Evolutionary conservation across 2,113 vertebrate species (phyloP).

Genomic region (Melanerpes formicivorus): DNA sequence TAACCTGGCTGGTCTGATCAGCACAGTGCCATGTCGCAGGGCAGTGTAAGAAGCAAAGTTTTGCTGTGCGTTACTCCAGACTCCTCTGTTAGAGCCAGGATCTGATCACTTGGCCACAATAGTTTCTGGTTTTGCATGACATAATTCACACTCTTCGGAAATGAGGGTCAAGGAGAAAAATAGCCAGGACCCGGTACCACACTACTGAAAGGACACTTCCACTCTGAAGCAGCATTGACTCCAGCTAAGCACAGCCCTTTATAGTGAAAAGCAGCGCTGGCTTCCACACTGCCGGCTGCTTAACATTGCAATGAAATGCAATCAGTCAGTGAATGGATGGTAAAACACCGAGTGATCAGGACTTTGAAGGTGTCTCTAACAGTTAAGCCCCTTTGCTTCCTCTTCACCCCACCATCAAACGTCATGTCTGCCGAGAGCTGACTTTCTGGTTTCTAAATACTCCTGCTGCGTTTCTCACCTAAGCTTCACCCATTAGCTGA

Average conservation of each 20-base stretch:
- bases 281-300: neutral
- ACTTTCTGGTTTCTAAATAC: neutral
- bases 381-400: neutral
- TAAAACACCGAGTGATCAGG: neutral
- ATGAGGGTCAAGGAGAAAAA: neutral
- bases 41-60: too few species aligned
- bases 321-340: neutral
- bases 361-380: neutral
- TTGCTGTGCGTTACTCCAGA: neutral
- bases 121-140: neutral
- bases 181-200: accelerated
- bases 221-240: accelerated
- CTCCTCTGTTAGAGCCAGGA: neutral
- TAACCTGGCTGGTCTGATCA: neutral
- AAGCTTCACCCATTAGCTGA: neutral
- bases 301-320: neutral
- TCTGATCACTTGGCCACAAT: accelerated
- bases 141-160: neutral
- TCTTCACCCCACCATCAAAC: neutral
- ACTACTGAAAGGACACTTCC: neutral
- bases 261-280: neutral
- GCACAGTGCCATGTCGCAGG: accelerated
- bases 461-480: neutral
- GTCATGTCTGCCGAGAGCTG: neutral
- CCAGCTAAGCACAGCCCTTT: neutral